phyloP scores from a whole-genome alignment of 2,113 vertebrate species.

The Eubucco bourcierii region DNA sequence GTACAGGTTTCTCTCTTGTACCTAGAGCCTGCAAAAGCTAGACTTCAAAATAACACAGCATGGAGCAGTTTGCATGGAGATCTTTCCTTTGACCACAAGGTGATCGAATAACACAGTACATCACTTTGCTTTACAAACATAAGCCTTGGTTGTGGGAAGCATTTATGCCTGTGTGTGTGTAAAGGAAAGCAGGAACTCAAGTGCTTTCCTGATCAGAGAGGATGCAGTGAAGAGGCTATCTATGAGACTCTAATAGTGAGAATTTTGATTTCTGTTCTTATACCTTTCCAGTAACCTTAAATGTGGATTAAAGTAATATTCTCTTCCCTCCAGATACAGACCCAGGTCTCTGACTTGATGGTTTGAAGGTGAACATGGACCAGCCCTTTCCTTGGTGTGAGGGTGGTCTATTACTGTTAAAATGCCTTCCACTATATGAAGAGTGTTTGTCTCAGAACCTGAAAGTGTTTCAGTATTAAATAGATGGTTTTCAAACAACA shows the following conservation, averaged over 20 bases:
- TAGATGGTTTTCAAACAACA: neutral
- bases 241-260: rapidly evolving
- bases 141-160: neutral
- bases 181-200: neutral
- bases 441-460: no score
- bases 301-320: neutral
- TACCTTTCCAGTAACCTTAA: neutral
- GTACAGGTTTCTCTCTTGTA: neutral
- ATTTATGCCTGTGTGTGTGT: neutral
- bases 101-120: neutral
- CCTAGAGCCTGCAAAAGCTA: neutral
- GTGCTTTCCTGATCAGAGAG: neutral
- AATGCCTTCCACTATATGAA: neutral
- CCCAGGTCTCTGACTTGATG: neutral
- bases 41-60: neutral
- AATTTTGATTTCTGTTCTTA: neutral
- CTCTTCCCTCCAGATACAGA: neutral
- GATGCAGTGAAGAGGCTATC: neutral
- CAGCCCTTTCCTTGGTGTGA: neutral
- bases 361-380: neutral
- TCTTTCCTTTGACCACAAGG: neutral
- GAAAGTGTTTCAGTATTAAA: neutral
- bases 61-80: neutral
- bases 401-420: neutral
- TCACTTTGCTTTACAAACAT: neutral